Evolutionary conservation across 2,113 vertebrate species (phyloP), one percentile per base, ranked within the genome.

Genomic region (Pungitius pungitius): DNA sequence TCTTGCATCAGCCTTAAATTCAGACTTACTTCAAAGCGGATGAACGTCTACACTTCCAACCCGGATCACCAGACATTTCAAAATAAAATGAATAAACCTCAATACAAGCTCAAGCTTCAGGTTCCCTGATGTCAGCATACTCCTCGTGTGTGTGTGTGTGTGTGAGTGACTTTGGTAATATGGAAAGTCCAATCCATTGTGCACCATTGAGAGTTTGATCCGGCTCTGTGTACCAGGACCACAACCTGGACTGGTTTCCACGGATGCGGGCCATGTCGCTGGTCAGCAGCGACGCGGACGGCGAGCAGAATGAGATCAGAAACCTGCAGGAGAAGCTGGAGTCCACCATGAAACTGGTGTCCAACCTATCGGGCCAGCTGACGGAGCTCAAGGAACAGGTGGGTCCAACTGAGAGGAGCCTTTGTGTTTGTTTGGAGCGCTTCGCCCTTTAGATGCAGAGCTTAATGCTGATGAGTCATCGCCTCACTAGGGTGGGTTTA

Each of bases 211-310:
- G n/a, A n/a, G n/a, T n/a, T n/a, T n/a, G n/a, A n/a, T n/a, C n/a
- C n/a, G n/a, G 0, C 17, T 68, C 59, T 73, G 1, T 81, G 1
- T 8, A 74, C 69, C 87, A 99, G 98, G 97, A 99, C 8, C 93
- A 96, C 87, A 99, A 99, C 88, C 89, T 99, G 63, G 98, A 99
- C 89, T 99, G 98, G 98, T 99, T 99, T 84, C 98, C 98, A 4
- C 92, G 98, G 1, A 99, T 99, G 97, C 87, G 98, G 9, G 98
- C 98, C 89, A 99, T 99, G 97, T 99, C 98, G 0, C 88, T 99
- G 84, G 98, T 99, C 67, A 99, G 98, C 93, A 99, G 96, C 0
- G 98, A 99, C 3, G 94, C 96, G 0, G 98, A 99, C 40, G 98
- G 98, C 0, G 98, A 99, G 75, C 98, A 99, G 93, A 99, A 99